Conservation (phyloP, 2,888 invertebrate species). For the Eilema sororculum region DNA sequence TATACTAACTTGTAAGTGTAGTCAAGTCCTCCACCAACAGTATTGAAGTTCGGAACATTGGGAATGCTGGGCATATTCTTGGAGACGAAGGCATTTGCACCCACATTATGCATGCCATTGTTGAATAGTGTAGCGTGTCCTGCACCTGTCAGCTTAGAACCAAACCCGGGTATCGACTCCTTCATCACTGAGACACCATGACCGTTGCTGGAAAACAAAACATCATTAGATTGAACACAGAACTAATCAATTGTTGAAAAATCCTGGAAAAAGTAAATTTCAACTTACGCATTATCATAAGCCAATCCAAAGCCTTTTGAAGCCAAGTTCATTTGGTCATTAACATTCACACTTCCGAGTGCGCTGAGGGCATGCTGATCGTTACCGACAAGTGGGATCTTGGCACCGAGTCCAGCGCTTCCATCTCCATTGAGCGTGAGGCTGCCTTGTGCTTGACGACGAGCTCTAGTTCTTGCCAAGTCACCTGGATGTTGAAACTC, state of each 20-base stretch:
- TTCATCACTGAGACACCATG: conserved; percentile 53
- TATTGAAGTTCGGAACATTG: conserved; percentile 35
- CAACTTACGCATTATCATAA: conserved; percentile 22
- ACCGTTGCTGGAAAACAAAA: conserved; percentile 48
- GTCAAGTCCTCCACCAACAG: conserved; percentile 42
- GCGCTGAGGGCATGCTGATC: conserved; percentile 39
- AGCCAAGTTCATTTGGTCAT: conserved; percentile 13
- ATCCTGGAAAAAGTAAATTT: not conserved
- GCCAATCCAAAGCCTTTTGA: conserved; percentile 27
- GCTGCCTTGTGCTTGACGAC: conserved; percentile 33
- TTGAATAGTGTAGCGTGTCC: conserved; percentile 57
- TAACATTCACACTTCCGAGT: conserved; percentile 17
- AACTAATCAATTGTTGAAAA: not conserved
- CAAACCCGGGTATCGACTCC: conserved; percentile 55
- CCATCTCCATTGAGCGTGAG: conserved; percentile 35
- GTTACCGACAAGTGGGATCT: conserved; percentile 34
- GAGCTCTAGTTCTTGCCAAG: conserved; percentile 24
- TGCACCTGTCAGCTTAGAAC: conserved; percentile 59
- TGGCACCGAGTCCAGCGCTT: conserved; percentile 26
- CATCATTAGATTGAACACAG: not conserved
- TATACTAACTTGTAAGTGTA: conserved; percentile 33
- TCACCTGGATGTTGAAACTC: conserved; percentile 15
- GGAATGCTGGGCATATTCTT: conserved; percentile 35
- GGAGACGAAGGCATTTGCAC: conserved; percentile 26
- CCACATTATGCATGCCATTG: conserved; percentile 42